phyloP scores from a whole-genome alignment of 2,888 invertebrate genomes.

The Hirtodrosophila confusa region DNA sequence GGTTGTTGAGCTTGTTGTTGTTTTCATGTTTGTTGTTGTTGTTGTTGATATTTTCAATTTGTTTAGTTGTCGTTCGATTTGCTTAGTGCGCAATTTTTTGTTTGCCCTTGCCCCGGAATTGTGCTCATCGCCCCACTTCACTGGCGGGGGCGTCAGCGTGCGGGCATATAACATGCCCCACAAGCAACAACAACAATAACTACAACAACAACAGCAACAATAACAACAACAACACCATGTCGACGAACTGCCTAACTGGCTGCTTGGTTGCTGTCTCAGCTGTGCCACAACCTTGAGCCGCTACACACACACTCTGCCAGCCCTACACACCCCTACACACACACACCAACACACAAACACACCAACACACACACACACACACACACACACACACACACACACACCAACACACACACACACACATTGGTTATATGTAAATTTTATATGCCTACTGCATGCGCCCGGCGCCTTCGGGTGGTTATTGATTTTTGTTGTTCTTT shows the following conservation, averaged over 20 bases:
- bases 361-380: slow-evolving; percentile 9
- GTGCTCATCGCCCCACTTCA: slow-evolving; percentile 13
- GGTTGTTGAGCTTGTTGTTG: slow-evolving; percentile 6
- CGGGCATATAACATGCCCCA: slow-evolving; percentile 28
- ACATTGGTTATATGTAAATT: slow-evolving; percentile 41
- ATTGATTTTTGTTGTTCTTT: slow-evolving; percentile 68
- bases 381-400: slow-evolving; percentile 18
- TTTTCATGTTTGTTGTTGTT: slow-evolving; percentile 2
- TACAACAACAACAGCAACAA: slow-evolving; percentile 12
- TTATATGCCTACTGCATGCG: slow-evolving; percentile 33
- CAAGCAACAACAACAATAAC: slow-evolving; percentile 21
- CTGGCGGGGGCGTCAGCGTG: slow-evolving; percentile 4
- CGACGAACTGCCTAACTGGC: slow-evolving; percentile 26
- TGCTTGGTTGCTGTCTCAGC: slow-evolving; percentile 49
- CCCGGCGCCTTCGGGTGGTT: slow-evolving; percentile 62
- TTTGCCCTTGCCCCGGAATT: slow-evolving; percentile 61
- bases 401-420: slow-evolving; percentile 4
- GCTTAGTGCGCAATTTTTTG: slow-evolving; percentile 60
- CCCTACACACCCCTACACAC: slow-evolving; percentile 15
- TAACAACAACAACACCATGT: slow-evolving; percentile 13
- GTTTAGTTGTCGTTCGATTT: slow-evolving; percentile 47
- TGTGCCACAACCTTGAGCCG: slow-evolving; percentile 58
- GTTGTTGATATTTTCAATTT: slow-evolving; percentile 38
- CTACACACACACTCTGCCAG: slow-evolving; percentile 21
- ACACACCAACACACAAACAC: slow-evolving; percentile 12